Conservation (phyloP, 2,797 vertebrate genomes). For the Dendrocincla fuliginosa region DNA sequence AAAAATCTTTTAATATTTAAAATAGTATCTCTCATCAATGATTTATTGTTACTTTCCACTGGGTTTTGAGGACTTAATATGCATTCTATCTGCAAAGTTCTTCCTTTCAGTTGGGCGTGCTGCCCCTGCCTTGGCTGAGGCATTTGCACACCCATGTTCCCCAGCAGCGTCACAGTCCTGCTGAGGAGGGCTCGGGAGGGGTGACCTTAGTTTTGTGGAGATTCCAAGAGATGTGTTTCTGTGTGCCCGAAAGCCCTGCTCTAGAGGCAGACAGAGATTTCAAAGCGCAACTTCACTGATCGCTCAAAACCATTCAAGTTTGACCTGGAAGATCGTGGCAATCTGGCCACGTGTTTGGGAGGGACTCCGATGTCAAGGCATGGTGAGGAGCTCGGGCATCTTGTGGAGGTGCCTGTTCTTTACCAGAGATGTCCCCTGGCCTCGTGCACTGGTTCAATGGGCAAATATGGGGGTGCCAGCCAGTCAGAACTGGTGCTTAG, state of each 20-base stretch:
- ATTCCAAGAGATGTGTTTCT: not conserved
- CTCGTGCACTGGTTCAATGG: fast-evolving
- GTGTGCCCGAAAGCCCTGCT: not conserved
- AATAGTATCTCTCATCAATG: not conserved
- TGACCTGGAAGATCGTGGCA: not conserved
- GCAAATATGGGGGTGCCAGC: not conserved
- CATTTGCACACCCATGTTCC: not conserved
- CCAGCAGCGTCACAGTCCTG: not conserved
- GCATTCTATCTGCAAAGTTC: not conserved
- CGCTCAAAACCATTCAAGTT: not conserved
- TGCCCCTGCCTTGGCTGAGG: not conserved
- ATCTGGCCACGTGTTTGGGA: not conserved
- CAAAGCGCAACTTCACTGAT: not conserved
- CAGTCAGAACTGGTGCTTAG: not conserved
- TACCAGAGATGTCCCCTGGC: not conserved
- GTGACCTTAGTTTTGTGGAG: not conserved
- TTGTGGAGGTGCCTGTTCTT: fast-evolving
- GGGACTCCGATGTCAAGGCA: fast-evolving
- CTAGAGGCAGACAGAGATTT: not conserved
- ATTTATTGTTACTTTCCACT: not conserved
- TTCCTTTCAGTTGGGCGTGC: not conserved
- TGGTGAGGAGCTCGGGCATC: not conserved
- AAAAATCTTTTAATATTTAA: not conserved
- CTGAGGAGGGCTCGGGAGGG: not conserved
- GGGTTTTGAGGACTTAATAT: not conserved